Evolutionary conservation across 2,888 invertebrate species (phyloP).

Genomic region (Dasysyrphus albostriatus): DNA sequence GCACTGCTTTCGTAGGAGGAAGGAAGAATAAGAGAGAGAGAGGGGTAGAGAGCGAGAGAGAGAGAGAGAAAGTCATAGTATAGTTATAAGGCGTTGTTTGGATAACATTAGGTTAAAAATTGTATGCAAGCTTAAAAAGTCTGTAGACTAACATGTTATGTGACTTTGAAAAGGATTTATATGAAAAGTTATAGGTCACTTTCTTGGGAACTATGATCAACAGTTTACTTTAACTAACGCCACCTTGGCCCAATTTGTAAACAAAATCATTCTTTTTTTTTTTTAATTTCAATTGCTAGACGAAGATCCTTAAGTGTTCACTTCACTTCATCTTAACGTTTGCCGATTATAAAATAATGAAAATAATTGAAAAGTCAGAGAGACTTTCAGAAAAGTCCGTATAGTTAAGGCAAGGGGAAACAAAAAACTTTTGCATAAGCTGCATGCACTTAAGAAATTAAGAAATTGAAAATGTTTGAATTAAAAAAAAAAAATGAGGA

Average conservation of each 20-base stretch:
- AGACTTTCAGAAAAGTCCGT: background rate
- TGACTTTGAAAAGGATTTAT: slow-evolving; percentile 9
- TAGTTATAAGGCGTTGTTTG: slow-evolving; percentile 1
- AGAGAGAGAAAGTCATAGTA: no score
- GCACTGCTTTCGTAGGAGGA: no score
- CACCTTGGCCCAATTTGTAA: slow-evolving; percentile 14
- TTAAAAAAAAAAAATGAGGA: background rate
- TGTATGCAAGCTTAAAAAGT: background rate
- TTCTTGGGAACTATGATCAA: slow-evolving; percentile 7
- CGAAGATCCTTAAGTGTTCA: background rate
- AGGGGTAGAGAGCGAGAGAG: no score
- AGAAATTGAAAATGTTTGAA: slow-evolving; percentile 22
- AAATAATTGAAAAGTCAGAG: background rate
- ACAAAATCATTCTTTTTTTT: background rate
- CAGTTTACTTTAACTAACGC: slow-evolving; percentile 13
- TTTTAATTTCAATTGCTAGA: background rate
- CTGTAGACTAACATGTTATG: background rate
- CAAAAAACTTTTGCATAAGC: slow-evolving; percentile 5
- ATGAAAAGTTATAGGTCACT: background rate
- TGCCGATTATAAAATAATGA: background rate
- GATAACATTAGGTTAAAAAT: slow-evolving; percentile 23
- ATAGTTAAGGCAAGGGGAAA: background rate
- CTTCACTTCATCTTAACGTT: background rate
- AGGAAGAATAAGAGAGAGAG: no score
- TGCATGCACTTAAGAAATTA: slow-evolving; percentile 33